Evolutionary conservation across 2,113 vertebrate genomes (phyloP).

Genomic region (Halcyon malimbica): DNA sequence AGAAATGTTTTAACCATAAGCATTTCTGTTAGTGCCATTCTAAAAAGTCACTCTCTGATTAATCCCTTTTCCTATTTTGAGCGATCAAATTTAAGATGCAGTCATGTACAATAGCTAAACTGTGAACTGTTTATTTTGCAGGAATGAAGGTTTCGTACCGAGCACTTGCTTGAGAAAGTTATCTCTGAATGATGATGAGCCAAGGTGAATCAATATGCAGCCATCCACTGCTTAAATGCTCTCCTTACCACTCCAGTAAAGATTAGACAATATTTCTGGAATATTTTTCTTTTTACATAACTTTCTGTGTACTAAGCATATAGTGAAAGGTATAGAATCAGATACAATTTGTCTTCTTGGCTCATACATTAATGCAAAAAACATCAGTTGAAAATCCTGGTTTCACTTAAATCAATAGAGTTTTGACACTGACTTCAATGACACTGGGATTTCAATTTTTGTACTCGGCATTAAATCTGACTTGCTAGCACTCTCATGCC

Average conservation of each 20-base stretch:
- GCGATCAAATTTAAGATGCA: background rate
- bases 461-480: background rate
- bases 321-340: background rate
- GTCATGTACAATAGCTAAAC: background rate
- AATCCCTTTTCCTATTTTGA: background rate
- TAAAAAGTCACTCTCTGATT: background rate
- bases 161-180: background rate
- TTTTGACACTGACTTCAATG: background rate
- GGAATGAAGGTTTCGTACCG: slow-evolving; percentile 39
- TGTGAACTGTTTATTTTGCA: background rate
- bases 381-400: background rate
- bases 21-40: background rate
- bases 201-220: background rate
- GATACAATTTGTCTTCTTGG: background rate
- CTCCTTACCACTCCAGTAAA: background rate
- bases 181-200: background rate
- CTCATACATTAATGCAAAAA: background rate
- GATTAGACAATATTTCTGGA: background rate
- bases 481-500: background rate
- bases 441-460: background rate
- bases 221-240: background rate
- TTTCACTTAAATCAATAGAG: background rate
- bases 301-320: background rate
- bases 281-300: background rate
- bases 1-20: background rate